Evolutionary conservation across 1,140 invertebrate genomes (phyloP).

Genomic region (Neodiprion pinetum): DNA sequence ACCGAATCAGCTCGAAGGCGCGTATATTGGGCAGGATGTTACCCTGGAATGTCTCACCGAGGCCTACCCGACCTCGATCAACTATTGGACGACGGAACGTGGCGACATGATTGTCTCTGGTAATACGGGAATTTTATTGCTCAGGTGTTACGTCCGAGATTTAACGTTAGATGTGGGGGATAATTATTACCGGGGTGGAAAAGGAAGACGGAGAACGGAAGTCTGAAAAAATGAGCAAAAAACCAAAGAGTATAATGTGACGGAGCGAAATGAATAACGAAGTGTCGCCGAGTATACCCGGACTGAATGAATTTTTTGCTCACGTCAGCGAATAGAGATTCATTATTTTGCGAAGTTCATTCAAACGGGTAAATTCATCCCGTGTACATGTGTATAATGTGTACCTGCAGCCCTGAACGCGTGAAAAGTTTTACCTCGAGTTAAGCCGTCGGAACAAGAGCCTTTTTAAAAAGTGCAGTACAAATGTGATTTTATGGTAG

Average conservation of each 20-base stretch:
- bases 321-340: not conserved
- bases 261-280: no score
- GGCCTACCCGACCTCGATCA: conserved; percentile 87
- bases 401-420: not conserved
- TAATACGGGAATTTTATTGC: conserved; percentile 63
- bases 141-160: not conserved
- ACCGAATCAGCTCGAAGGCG: conserved; percentile 84
- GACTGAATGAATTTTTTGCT: not conserved
- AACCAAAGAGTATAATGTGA: no score
- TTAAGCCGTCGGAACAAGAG: not conserved
- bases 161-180: no score
- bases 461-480: conserved; percentile 5
- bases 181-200: no score
- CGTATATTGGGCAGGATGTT: conserved; percentile 82
- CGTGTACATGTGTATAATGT: not conserved
- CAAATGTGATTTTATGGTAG: not conserved
- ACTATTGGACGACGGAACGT: conserved; percentile 86
- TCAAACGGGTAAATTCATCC: not conserved
- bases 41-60: conserved; percentile 86
- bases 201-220: no score
- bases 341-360: not conserved
- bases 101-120: conserved; percentile 90
- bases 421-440: conserved; percentile 1
- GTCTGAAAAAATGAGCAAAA: no score
- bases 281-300: no score